Conservation (phyloP, 2,113 vertebrate species). For the Hypocryptadius cinnamomeus region DNA sequence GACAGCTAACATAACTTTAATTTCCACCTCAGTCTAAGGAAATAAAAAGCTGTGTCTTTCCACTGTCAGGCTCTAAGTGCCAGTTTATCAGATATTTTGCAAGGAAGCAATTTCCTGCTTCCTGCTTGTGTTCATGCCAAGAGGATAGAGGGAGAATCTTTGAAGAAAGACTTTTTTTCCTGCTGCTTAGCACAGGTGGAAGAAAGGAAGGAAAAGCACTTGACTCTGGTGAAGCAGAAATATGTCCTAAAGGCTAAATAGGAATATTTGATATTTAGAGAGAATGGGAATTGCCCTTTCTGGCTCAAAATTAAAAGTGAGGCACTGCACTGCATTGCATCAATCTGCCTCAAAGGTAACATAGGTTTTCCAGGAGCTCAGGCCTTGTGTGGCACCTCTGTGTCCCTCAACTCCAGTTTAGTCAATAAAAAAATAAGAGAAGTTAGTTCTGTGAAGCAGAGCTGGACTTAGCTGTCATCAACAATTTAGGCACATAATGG, state of each 20-base stretch:
- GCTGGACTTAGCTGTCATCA: neutral
- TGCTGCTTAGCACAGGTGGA: neutral
- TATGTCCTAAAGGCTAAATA: neutral
- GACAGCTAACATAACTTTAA: slow-evolving; percentile 7
- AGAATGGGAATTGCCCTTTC: fast-evolving
- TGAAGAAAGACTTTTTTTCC: neutral
- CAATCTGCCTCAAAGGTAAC: neutral
- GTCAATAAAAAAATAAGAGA: neutral
- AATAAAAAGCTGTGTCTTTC: neutral
- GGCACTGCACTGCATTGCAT: neutral
- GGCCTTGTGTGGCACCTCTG: neutral
- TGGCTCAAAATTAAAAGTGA: neutral
- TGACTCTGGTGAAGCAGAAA: neutral
- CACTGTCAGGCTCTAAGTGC: neutral
- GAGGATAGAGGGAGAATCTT: neutral
- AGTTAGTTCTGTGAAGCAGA: neutral
- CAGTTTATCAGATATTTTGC: neutral
- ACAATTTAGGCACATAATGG: neutral
- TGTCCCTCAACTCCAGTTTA: neutral
- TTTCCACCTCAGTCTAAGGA: neutral
- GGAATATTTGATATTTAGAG: neutral
- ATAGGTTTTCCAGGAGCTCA: neutral
- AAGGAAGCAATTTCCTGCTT: neutral
- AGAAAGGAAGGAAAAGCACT: neutral
- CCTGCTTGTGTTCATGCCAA: neutral